Conservation (phyloP, 1,140 invertebrate genomes). For the Metaphire vulgaris region DNA sequence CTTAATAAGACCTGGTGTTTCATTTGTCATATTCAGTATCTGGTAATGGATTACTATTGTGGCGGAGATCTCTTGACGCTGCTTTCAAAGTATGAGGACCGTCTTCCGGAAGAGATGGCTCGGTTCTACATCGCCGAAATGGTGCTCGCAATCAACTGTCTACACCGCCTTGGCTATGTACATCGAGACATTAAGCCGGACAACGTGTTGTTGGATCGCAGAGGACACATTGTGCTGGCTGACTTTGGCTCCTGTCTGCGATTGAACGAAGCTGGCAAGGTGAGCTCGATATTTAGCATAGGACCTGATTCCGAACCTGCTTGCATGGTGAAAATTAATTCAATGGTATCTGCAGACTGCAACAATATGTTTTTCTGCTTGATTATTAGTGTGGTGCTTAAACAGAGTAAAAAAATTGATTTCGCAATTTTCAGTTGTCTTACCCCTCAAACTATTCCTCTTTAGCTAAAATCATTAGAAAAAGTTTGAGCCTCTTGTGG, state of each 20-base stretch:
- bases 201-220: conserved; percentile 94
- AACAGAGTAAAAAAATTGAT: too few species aligned
- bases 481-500: too few species aligned
- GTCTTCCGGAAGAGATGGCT: conserved; percentile 86
- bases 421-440: too few species aligned
- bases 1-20: too few species aligned
- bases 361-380: too few species aligned
- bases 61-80: conserved; percentile 96
- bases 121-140: conserved; percentile 99
- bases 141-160: conserved; percentile 89
- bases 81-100: conserved; percentile 96
- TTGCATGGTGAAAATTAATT: too few species aligned
- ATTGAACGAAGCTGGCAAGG: conserved; percentile 67
- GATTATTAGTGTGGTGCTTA: too few species aligned
- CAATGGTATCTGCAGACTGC: too few species aligned
- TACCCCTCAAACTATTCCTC: too few species aligned
- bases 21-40: conserved; percentile 69
- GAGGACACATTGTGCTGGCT: conserved; percentile 95
- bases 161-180: conserved; percentile 95
- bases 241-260: conserved; percentile 97
- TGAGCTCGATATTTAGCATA: too few species aligned
- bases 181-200: conserved; percentile 52
- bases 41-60: conserved; percentile 99
- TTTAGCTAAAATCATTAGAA: too few species aligned
- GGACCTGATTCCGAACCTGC: too few species aligned